Evolutionary conservation across 2,888 invertebrate genomes (phyloP).

Genomic region (Zelleria hepariella): DNA sequence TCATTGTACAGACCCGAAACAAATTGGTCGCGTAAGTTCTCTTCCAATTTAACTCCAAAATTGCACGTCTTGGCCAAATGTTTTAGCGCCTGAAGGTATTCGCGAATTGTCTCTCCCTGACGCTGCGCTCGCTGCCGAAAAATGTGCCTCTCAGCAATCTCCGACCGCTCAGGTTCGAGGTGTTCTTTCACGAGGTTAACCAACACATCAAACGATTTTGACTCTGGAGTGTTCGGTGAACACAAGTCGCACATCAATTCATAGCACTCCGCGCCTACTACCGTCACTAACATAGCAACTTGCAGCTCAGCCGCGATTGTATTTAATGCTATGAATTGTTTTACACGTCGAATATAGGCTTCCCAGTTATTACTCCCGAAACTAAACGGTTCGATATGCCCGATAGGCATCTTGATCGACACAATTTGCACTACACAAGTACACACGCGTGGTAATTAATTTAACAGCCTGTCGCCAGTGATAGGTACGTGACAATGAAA

Average conservation of each 20-base stretch:
- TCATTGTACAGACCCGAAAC: conserved; percentile 2
- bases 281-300: conserved; percentile 2
- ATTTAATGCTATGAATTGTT: background rate
- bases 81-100: conserved; percentile 2
- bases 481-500: too few species aligned
- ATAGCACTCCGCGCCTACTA: conserved; percentile 1
- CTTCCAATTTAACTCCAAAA: conserved; percentile 4
- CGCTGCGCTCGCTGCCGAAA: background rate
- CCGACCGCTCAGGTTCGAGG: background rate
- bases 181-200: background rate
- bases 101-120: background rate
- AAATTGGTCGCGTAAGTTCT: conserved; percentile 3
- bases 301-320: background rate
- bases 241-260: conserved; percentile 2
- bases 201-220: background rate
- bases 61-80: conserved; percentile 6
- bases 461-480: too few species aligned
- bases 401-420: background rate
- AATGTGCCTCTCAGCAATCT: conserved; percentile 2
- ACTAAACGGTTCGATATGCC: background rate
- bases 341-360: background rate
- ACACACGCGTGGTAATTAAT: too few species aligned
- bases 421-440: background rate
- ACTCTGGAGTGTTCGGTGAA: background rate
- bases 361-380: background rate